Percentiles rank a stretch among this genome's conserved stretches.
Evolutionary conservation across 2,113 vertebrate genomes (phyloP).

Genomic region (Panthera uncia): DNA sequence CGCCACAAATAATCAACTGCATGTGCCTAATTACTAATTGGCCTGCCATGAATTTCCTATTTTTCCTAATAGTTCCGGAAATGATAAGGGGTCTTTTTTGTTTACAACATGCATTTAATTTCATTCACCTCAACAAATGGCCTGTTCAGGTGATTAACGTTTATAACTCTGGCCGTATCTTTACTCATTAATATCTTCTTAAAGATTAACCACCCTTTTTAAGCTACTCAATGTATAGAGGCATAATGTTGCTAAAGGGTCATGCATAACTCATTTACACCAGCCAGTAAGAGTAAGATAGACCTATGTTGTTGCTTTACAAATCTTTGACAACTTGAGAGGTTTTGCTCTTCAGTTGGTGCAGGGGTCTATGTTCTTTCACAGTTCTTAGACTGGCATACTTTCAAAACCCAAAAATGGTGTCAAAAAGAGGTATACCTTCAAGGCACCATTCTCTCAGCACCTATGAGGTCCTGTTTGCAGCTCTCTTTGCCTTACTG

Average conservation of each 20-base stretch:
- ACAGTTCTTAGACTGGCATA: neutral
- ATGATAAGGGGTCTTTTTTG: conserved; percentile 40
- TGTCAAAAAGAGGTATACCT: conserved; percentile 22
- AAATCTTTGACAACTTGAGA: conserved; percentile 66
- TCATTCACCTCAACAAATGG: neutral
- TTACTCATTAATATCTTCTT: conserved; percentile 59
- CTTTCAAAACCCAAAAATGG: conserved; percentile 75
- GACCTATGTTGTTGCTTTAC: conserved; percentile 70
- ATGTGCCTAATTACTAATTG: conserved; percentile 28
- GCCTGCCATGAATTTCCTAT: neutral
- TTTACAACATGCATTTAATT: conserved; percentile 45
- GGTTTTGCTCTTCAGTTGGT: neutral
- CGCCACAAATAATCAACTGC: neutral
- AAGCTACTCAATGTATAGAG: neutral
- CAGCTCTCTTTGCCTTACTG: conserved; percentile 68
- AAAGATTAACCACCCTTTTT: conserved; percentile 50
- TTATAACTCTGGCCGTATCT: conserved; percentile 56
- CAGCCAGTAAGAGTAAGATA: neutral
- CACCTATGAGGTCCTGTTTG: conserved; percentile 78
- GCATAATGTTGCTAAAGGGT: neutral
- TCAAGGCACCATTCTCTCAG: conserved; percentile 52
- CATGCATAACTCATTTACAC: neutral
- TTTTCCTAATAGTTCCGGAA: conserved; percentile 37
- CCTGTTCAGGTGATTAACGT: conserved; percentile 53
- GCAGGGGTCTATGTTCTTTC: neutral